Conservation (phyloP, 2,888 invertebrate genomes). For the Drosophila paranaensis region DNA sequence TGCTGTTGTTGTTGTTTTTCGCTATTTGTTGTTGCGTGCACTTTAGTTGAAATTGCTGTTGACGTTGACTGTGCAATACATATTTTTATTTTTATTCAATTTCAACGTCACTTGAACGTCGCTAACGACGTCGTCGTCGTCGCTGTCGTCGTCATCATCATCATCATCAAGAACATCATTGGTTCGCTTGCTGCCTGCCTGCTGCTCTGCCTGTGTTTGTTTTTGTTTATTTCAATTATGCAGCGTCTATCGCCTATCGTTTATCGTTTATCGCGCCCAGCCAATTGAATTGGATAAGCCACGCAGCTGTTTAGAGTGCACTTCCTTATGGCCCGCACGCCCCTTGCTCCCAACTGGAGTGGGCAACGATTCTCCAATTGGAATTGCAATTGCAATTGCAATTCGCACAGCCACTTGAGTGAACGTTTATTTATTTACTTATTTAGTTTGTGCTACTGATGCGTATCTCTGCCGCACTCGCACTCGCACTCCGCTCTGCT, state of each 20-base stretch:
- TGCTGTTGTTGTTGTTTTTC: constrained; percentile 24
- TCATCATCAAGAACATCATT: background rate
- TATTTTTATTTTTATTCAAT: constrained; percentile 70
- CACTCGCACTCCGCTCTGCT: constrained; percentile 28
- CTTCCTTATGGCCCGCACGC: constrained; percentile 60
- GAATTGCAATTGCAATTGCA: constrained; percentile 43
- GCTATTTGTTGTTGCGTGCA: constrained; percentile 73
- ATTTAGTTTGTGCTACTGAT: constrained; percentile 68
- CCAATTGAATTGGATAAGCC: constrained; percentile 66
- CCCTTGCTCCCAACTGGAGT: constrained; percentile 39
- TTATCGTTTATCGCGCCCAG: constrained; percentile 47
- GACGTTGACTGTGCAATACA: constrained; percentile 68
- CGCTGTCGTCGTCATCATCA: constrained; percentile 25
- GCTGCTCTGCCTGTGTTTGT: constrained; percentile 14
- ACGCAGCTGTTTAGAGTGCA: constrained; percentile 72
- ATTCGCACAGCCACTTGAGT: constrained; percentile 37
- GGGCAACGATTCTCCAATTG: constrained; percentile 4
- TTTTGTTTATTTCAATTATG: constrained; percentile 64
- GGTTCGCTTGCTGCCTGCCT: background rate
- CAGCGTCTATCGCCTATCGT: constrained; percentile 56
- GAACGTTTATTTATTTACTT: constrained; percentile 62
- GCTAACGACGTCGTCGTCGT: constrained; percentile 37
- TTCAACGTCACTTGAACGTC: constrained; percentile 70
- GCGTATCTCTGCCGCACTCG: constrained; percentile 61
- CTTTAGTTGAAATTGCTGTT: constrained; percentile 76